Base-by-base conservation (phyloP, 2,888 invertebrate genomes). In the Antheraea yamamai region DNA sequence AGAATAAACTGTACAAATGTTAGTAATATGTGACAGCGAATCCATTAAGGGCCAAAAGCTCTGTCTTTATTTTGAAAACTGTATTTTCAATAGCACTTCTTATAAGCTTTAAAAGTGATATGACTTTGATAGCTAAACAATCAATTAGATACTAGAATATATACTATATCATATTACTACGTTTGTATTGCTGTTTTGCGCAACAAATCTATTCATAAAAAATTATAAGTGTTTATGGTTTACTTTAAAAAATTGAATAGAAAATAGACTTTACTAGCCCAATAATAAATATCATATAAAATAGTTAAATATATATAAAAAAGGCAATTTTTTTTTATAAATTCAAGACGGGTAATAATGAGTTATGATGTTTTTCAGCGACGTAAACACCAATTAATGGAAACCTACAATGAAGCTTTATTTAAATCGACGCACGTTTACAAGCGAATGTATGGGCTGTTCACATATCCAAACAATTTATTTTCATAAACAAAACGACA, bases 401-500 rank as follows among this genome's bases (percentile, higher is more conserved):
- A 70, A 23, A 52, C 64, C 23, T 16, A 58, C 39, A 71, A 26
- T 58, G 14, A 74, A 26, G 18, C 35, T 10, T 70, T 71, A 71
- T 71, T 71, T 58, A 55, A 58, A 18, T 55, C 18, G 23, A 14
- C 39, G 12, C 47, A 58, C 64, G 77, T 74, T 55, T 77, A 76
- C 76, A 72, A 74, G 61, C 55, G 77, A 74, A 68, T 75, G 73
- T 58, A 47, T 76, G 71, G 39, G 18, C 18, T 76, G 71, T 71
- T 23, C 68, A 73, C 74, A 82, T 79, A 83, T 79, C 78, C 77
- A 23, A 61, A 74, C 79, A 74, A 83, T 83, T 83, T 79, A 77
- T 84, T 82, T 80, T 81, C 75, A 81, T 81, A 78, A 80, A 82
- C 76, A 75, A 75, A 73, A 71, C 75, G 79, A 78, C 76, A 73